Evolutionary conservation across 2,888 invertebrate genomes (phyloP).

Genomic region (Spilosoma lubricipeda): DNA sequence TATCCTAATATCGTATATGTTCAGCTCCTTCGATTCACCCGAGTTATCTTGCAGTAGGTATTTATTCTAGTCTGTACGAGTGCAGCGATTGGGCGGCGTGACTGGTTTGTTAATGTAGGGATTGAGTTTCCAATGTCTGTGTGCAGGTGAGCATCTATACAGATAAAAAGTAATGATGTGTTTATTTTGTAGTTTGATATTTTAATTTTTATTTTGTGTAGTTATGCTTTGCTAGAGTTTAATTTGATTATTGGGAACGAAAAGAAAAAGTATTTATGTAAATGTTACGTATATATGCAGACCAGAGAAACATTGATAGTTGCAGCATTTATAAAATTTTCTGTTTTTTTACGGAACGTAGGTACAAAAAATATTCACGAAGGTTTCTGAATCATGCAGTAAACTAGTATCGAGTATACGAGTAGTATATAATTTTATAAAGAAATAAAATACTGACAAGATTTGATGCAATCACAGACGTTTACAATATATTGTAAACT

Average conservation of each 20-base stretch:
- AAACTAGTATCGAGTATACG: no score
- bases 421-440: no score
- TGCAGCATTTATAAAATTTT: no score
- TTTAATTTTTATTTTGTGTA: no score
- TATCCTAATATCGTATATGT: conserved; percentile 11
- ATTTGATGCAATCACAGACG: no score
- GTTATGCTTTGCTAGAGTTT: background rate
- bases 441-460: background rate
- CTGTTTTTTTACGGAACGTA: no score
- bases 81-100: conserved; percentile 64
- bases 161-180: background rate
- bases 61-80: conserved; percentile 61
- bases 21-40: conserved; percentile 26
- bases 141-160: conserved; percentile 35
- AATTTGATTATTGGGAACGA: background rate
- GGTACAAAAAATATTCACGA: no score
- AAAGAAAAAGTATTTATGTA: no score
- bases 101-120: conserved; percentile 62
- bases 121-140: conserved; percentile 52
- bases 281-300: no score
- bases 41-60: conserved; percentile 55
- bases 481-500: no score
- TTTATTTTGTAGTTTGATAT: background rate
- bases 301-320: no score
- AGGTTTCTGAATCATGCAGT: no score